These are phyloP conservation scores for Apteryx owenii DNA, from an alignment of 2,113 vertebrate genomes.

Conservation along the genomic window DNA sequence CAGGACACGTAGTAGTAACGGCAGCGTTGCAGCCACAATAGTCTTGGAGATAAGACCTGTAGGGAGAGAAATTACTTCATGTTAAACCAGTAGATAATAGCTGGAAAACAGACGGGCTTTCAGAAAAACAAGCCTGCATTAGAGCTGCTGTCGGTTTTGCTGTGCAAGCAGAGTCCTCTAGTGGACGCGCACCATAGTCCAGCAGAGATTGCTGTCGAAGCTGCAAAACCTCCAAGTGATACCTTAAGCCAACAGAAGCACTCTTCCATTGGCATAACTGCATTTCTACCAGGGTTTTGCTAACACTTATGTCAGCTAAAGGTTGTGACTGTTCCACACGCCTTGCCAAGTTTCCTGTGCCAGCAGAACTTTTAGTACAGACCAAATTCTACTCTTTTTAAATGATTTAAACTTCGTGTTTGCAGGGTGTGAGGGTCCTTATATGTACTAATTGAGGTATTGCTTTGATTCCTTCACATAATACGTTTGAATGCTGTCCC, in stretches of 20 bases:
- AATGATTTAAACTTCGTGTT: not conserved
- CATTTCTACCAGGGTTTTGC: not conserved
- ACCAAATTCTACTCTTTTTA: accelerated
- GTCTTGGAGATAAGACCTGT: not conserved
- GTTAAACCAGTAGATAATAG: not conserved
- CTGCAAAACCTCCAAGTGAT: not conserved
- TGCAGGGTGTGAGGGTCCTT: not conserved
- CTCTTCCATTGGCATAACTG: not conserved
- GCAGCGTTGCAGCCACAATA: not conserved
- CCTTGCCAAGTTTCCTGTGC: not conserved
- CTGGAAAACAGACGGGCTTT: not conserved
- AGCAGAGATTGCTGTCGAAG: not conserved
- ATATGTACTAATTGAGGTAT: not conserved
- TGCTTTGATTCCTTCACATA: not conserved
- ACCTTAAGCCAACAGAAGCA: not conserved
- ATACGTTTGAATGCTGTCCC: not conserved
- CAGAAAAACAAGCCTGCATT: accelerated
- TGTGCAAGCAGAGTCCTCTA: slow-evolving; percentile 49
- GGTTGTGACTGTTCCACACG: not conserved
- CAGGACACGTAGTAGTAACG: accelerated
- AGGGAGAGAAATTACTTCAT: not conserved
- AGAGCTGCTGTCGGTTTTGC: not conserved
- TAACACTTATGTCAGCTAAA: not conserved
- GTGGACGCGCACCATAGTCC: not conserved
- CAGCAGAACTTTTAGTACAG: not conserved